These are phyloP conservation scores for Eupithecia vulgata DNA, from an alignment of 2,888 invertebrate species.

Conservation along the genomic window DNA sequence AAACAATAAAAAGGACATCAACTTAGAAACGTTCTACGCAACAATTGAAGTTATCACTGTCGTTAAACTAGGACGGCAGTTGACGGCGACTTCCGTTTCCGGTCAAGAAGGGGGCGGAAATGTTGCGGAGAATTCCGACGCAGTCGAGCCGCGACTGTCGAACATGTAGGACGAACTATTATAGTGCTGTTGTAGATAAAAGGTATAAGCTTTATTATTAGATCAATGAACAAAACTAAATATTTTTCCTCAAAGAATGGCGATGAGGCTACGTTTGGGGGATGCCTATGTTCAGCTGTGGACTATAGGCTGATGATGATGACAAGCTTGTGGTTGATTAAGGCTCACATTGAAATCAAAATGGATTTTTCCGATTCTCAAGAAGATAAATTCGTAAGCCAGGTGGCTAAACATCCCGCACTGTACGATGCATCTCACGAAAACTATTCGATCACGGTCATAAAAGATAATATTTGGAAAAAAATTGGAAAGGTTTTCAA, in stretches of 20 bases:
- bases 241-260: background rate
- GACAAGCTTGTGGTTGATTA: background rate
- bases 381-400: no score
- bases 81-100: slow-evolving; percentile 49
- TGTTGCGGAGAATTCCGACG: slow-evolving; percentile 40
- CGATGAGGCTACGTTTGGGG: no score
- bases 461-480: no score
- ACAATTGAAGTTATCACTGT: slow-evolving; percentile 45
- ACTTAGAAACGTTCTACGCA: slow-evolving; percentile 36
- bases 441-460: no score
- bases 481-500: no score
- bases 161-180: slow-evolving; percentile 50
- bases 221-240: background rate
- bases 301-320: no score
- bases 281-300: no score
- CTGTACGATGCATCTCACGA: no score
- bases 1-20: slow-evolving; percentile 38
- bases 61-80: slow-evolving; percentile 53
- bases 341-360: no score
- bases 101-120: slow-evolving; percentile 45
- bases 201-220: background rate
- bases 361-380: no score
- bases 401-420: no score
- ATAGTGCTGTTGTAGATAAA: slow-evolving; percentile 5
- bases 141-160: slow-evolving; percentile 50